phyloP scores from a whole-genome alignment of 2,888 invertebrate genomes.

The Strigamia transsilvanica region DNA sequence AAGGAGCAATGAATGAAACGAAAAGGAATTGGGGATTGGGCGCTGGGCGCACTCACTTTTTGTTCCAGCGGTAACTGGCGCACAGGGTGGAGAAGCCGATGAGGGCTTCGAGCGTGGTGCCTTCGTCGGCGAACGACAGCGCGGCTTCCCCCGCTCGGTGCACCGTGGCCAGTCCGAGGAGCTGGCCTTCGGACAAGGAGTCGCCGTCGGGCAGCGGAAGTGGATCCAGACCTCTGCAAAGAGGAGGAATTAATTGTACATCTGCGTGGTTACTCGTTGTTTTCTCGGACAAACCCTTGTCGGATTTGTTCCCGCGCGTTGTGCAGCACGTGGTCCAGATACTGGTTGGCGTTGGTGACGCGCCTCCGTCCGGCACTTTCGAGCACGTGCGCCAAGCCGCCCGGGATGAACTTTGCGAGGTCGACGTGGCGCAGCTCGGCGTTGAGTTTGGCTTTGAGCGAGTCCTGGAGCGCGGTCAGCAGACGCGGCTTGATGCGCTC shows the following conservation, averaged over 20 bases:
- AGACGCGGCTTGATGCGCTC: slow-evolving; percentile 55
- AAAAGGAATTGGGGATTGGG: too few relatives aligned
- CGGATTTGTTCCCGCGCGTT: slow-evolving; percentile 56
- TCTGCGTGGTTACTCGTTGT: too few relatives aligned
- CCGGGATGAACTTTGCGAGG: slow-evolving; percentile 55
- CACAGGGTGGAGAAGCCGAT: slow-evolving; percentile 55
- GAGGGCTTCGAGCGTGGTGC: slow-evolving; percentile 55
- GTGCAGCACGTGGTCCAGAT: slow-evolving; percentile 56
- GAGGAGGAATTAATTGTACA: background rate
- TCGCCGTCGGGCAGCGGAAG: slow-evolving; percentile 55
- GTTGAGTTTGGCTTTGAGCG: slow-evolving; percentile 54
- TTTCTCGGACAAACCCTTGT: slow-evolving; percentile 54
- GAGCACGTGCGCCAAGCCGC: slow-evolving; percentile 55
- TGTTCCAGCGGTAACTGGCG: slow-evolving; percentile 55
- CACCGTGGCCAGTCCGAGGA: slow-evolving; percentile 56
- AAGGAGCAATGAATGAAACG: too few relatives aligned
- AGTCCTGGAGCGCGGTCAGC: slow-evolving; percentile 53
- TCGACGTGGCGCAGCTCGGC: slow-evolving; percentile 55
- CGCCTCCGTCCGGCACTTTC: slow-evolving; percentile 50
- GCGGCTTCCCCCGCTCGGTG: slow-evolving; percentile 56
- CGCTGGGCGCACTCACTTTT: slow-evolving; percentile 51
- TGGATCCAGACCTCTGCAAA: slow-evolving; percentile 55
- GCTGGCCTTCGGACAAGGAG: slow-evolving; percentile 55
- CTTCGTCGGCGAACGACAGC: slow-evolving; percentile 55
- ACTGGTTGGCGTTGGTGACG: slow-evolving; percentile 55